Evolutionary conservation across 2,113 vertebrate species (phyloP).

Genomic region (Spea multiplicata): DNA sequence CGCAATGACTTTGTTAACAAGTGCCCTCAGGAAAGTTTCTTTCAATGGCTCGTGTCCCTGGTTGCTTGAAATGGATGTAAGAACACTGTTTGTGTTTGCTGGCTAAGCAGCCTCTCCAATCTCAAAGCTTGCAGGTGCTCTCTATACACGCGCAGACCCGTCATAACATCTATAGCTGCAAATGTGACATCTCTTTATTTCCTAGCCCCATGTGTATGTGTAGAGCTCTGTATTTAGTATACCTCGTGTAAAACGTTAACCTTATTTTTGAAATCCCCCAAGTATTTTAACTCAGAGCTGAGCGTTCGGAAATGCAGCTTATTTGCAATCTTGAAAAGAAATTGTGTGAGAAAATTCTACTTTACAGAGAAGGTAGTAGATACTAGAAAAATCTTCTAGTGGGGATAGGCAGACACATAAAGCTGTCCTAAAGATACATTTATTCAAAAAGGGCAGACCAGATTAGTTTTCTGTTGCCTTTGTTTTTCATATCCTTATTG

Average conservation of each 20-base stretch:
- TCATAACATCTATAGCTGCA: conserved; percentile 29
- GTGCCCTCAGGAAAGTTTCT: conserved; percentile 42
- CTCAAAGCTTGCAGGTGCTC: conserved; percentile 43
- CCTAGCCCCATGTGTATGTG: neutral
- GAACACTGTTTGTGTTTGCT: conserved; percentile 21
- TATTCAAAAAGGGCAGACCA: too few species aligned
- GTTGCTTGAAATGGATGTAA: conserved; percentile 14
- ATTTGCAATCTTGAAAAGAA: too few species aligned
- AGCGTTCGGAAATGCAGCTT: too few species aligned
- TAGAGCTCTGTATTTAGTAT: conserved; percentile 7
- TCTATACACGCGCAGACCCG: conserved; percentile 24
- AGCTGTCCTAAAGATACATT: too few species aligned
- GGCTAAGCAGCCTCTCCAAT: conserved; percentile 41
- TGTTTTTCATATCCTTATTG: too few species aligned
- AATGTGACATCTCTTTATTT: conserved; percentile 34
- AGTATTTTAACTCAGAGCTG: conserved; percentile 5
- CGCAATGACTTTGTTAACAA: conserved; percentile 36
- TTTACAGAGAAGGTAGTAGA: too few species aligned
- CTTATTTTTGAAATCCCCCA: neutral
- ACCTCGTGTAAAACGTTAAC: conserved; percentile 18
- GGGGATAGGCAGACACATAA: too few species aligned
- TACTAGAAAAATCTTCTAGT: too few species aligned
- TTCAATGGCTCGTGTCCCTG: conserved; percentile 29
- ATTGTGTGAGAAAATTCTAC: too few species aligned
- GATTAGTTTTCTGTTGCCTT: too few species aligned